A percentile compares a stretch with the other conserved stretches of the same genome.
These are phyloP conservation scores for Ophion ventricosus DNA, from an alignment of 2,888 invertebrate species.

Conservation along the genomic window DNA sequence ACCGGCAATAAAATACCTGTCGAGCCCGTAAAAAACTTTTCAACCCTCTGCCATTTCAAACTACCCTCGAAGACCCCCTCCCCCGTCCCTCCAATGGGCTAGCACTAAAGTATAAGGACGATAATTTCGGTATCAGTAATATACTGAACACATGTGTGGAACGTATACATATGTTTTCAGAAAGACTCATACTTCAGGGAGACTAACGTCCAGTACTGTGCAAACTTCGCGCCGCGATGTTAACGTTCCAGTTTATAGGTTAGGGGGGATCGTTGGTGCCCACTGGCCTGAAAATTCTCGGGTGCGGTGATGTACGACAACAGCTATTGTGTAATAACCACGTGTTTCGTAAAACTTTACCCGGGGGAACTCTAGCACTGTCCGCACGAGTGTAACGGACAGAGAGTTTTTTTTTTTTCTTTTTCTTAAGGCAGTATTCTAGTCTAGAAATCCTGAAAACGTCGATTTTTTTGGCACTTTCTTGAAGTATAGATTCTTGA, in stretches of 20 bases:
- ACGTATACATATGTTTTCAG: not conserved
- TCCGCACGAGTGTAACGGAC: too few relatives aligned
- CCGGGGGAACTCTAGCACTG: too few relatives aligned
- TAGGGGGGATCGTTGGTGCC: slow-evolving; percentile 10
- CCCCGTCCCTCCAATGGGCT: not conserved
- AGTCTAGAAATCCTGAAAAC: too few relatives aligned
- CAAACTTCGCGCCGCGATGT: slow-evolving; percentile 34
- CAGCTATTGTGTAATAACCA: slow-evolving; percentile 16
- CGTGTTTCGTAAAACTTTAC: slow-evolving; percentile 1
- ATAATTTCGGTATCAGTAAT: slow-evolving; percentile 31
- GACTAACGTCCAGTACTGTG: slow-evolving; percentile 24
- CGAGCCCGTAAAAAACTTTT: slow-evolving; percentile 59
- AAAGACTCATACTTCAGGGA: not conserved
- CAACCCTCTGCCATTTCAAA: slow-evolving; percentile 41
- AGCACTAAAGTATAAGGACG: slow-evolving; percentile 8
- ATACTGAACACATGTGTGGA: not conserved
- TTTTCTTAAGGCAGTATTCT: too few relatives aligned
- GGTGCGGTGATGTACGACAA: slow-evolving; percentile 24
- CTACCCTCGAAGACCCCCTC: not conserved
- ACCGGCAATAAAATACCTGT: slow-evolving; percentile 62
- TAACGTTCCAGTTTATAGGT: slow-evolving; percentile 32
- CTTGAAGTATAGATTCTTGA: too few relatives aligned
- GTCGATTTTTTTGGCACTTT: too few relatives aligned
- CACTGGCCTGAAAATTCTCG: not conserved
- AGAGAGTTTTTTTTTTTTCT: too few relatives aligned